These are phyloP conservation scores for Pocillopora meandrina DNA, from an alignment of 92 coral and sea anemone genomes.

Conservation along the genomic window DNA sequence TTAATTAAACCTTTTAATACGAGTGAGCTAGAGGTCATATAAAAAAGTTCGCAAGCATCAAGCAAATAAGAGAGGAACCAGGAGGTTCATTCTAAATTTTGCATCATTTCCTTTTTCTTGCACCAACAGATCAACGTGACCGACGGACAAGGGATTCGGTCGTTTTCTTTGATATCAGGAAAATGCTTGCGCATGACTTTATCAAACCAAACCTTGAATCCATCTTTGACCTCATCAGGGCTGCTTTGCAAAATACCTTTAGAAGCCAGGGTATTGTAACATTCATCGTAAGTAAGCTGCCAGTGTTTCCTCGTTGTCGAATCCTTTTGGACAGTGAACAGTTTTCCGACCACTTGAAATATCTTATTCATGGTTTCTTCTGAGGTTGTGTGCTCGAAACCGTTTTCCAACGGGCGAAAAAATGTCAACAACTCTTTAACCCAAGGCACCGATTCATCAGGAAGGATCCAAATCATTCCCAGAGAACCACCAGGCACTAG, in stretches of 20 bases:
- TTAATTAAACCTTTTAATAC: no score
- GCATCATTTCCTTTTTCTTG: neutral
- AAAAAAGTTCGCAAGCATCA: no score
- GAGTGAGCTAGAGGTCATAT: no score
- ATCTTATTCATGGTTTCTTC: neutral
- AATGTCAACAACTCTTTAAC: conserved; percentile 7
- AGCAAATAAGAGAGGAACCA: no score
- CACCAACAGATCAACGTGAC: conserved; percentile 13
- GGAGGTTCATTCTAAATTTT: no score
- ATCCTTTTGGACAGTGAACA: conserved; percentile 2
- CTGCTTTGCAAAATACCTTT: conserved; percentile 15
- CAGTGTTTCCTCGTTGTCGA: neutral
- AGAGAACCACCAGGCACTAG: conserved; percentile 58
- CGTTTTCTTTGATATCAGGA: neutral
- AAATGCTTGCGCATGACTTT: conserved; percentile 8
- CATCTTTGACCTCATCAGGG: neutral
- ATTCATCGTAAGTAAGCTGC: conserved; percentile 1
- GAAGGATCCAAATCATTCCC: conserved; percentile 47
- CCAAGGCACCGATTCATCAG: conserved; percentile 25
- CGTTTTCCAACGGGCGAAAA: conserved; percentile 31
- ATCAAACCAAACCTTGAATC: conserved; percentile 7
- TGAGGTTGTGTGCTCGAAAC: neutral
- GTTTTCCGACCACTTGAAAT: conserved; percentile 6
- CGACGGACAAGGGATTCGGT: neutral
- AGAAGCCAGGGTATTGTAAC: neutral